Conservation (phyloP, 2,113 vertebrate species). For the Microcebus tavaratra region DNA sequence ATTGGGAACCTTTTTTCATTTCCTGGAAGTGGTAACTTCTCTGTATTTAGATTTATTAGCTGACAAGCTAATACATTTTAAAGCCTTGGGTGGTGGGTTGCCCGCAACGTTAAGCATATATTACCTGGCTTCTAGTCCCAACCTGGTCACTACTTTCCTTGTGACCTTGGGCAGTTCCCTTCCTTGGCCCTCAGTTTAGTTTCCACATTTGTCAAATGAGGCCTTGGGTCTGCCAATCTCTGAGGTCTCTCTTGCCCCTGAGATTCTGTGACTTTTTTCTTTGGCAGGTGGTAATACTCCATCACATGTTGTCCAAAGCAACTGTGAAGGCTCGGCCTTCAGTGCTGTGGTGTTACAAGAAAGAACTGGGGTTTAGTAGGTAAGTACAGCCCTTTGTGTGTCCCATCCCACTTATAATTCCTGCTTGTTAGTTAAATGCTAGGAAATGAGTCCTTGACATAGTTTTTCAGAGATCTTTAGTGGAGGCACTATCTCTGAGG, state of each 20-base stretch:
- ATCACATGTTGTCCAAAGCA: slow-evolving; percentile 99
- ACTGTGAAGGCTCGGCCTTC: slow-evolving; percentile 94
- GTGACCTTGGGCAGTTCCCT: not conserved
- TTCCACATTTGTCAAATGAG: not conserved
- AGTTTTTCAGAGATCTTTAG: not conserved
- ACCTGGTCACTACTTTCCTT: not conserved
- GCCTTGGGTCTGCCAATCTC: not conserved
- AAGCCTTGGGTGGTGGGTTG: not conserved
- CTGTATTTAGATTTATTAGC: not conserved
- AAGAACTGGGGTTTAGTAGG: slow-evolving; percentile 98
- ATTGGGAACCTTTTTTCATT: not conserved
- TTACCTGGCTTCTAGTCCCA: not conserved
- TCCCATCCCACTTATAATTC: not conserved
- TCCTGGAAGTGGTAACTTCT: not conserved
- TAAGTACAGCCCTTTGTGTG: slow-evolving; percentile 63
- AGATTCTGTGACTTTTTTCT: slow-evolving; percentile 3
- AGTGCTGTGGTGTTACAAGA: slow-evolving; percentile 98
- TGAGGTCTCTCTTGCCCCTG: not conserved
- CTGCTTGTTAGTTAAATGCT: not conserved
- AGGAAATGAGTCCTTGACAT: not conserved
- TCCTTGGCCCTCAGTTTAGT: not conserved
- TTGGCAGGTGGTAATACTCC: slow-evolving; percentile 96
- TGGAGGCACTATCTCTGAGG: not conserved
- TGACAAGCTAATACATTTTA: not conserved
- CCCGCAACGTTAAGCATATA: not conserved